These are phyloP conservation scores for Apodemia mormo DNA, from an alignment of 2,888 invertebrate genomes.

Conservation along the genomic window DNA sequence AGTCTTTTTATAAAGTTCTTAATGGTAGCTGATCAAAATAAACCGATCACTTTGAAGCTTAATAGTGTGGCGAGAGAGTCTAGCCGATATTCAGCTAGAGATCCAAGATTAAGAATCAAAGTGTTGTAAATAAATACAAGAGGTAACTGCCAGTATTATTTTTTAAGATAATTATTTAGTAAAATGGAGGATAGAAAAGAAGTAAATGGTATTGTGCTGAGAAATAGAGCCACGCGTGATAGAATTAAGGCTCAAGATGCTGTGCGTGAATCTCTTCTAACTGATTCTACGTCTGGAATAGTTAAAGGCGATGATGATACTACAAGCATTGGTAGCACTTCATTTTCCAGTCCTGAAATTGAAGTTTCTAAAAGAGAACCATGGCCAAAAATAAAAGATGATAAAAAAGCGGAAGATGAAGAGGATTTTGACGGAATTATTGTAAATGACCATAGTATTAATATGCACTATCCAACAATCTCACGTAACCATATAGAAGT, in stretches of 20 bases:
- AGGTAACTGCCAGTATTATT: slow-evolving; percentile 63
- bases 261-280: slow-evolving; percentile 64
- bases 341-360: slow-evolving; percentile 68
- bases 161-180: slow-evolving; percentile 51
- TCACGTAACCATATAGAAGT: slow-evolving; percentile 49
- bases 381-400: slow-evolving; percentile 28
- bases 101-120: slow-evolving; percentile 83
- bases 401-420: slow-evolving; percentile 36
- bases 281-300: slow-evolving; percentile 76
- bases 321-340: slow-evolving; percentile 54
- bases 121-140: slow-evolving; percentile 30
- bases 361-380: slow-evolving; percentile 55
- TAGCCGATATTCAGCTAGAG: slow-evolving; percentile 76
- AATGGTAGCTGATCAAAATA: slow-evolving; percentile 81
- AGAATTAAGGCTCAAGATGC: slow-evolving; percentile 50
- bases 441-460: slow-evolving; percentile 26
- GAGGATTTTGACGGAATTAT: slow-evolving; percentile 35
- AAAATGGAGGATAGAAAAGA: slow-evolving; percentile 62
- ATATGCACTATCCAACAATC: slow-evolving; percentile 39
- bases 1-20: slow-evolving; percentile 63
- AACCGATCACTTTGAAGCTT: slow-evolving; percentile 73
- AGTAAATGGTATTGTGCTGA: slow-evolving; percentile 50
- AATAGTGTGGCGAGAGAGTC: slow-evolving; percentile 76
- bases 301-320: slow-evolving; percentile 69
- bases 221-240: slow-evolving; percentile 59